phyloP scores from a whole-genome alignment of 1,140 invertebrate genomes.

The Acromyrmex heyeri region DNA sequence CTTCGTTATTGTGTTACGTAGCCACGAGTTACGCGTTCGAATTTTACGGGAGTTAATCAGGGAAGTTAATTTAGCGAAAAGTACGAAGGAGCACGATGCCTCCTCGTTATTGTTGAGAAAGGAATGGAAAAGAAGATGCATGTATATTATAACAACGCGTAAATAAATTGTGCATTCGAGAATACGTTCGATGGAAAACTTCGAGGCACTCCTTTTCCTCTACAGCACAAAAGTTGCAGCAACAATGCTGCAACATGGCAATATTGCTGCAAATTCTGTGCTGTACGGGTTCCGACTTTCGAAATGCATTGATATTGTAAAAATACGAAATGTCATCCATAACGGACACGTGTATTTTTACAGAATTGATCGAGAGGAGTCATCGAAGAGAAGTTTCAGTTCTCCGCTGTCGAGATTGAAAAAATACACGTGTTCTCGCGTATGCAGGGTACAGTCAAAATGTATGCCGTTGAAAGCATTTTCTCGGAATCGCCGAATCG shows the following conservation, averaged over 20 bases:
- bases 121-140: constrained; percentile 26
- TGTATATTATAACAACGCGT: constrained; percentile 52
- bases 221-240: too few relatives aligned
- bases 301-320: background rate
- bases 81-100: constrained; percentile 50
- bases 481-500: background rate
- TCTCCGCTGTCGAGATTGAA: background rate
- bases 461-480: background rate
- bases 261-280: too few relatives aligned
- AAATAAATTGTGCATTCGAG: constrained; percentile 20
- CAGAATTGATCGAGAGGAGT: background rate
- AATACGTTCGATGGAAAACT: background rate
- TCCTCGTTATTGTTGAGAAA: constrained; percentile 69
- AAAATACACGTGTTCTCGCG: constrained; percentile 28
- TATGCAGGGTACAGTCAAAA: constrained; percentile 9
- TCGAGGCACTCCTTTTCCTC: background rate
- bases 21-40: background rate
- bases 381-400: background rate
- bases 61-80: background rate
- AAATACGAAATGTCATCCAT: background rate
- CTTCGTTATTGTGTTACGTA: constrained; percentile 27
- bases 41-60: constrained; percentile 51
- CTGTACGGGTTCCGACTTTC: background rate
- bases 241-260: too few relatives aligned
- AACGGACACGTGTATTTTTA: background rate